Percentiles rank a stretch among this genome's conserved stretches.
These are phyloP conservation scores for Lethenteron reissneri DNA, from an alignment of 2,113 vertebrate species.

Conservation along the genomic window DNA sequence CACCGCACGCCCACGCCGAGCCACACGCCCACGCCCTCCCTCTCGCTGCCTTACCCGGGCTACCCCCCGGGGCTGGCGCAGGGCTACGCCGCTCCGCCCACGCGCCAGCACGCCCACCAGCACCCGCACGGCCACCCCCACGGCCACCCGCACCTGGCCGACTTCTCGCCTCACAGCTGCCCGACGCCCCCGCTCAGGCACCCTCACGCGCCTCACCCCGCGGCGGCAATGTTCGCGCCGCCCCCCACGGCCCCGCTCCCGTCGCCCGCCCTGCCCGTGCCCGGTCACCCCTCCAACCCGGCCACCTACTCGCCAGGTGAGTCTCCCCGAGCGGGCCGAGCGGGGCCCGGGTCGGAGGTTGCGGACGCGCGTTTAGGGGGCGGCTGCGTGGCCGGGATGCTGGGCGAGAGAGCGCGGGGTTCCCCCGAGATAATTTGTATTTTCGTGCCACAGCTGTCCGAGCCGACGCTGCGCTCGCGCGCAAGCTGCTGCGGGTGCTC, in stretches of 20 bases:
- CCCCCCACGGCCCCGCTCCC: conserved; percentile 4
- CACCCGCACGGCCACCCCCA: neutral
- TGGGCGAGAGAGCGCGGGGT: no score
- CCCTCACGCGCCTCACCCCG: conserved; percentile 5
- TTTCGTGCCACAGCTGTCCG: no score
- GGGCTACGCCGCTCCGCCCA: neutral
- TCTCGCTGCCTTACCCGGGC: neutral
- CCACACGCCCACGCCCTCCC: conserved; percentile 1
- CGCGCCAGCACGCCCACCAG: neutral
- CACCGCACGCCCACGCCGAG: neutral
- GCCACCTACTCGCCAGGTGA: conserved; percentile 1
- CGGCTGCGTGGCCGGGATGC: no score
- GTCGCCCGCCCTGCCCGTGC: neutral
- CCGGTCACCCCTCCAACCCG: neutral
- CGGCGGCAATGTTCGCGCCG: conserved; percentile 2
- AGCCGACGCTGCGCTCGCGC: no score
- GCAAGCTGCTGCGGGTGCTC: no score
- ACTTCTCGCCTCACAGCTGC: neutral
- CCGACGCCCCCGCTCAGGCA: conserved; percentile 1
- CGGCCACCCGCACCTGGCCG: neutral
- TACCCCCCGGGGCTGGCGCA: neutral
- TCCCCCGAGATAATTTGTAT: no score
- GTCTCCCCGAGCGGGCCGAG: neutral
- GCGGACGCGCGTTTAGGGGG: no score
- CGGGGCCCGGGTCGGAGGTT: no score